Evolutionary conservation across 2,797 vertebrate species (phyloP).

Genomic region (Anguilla megastoma): DNA sequence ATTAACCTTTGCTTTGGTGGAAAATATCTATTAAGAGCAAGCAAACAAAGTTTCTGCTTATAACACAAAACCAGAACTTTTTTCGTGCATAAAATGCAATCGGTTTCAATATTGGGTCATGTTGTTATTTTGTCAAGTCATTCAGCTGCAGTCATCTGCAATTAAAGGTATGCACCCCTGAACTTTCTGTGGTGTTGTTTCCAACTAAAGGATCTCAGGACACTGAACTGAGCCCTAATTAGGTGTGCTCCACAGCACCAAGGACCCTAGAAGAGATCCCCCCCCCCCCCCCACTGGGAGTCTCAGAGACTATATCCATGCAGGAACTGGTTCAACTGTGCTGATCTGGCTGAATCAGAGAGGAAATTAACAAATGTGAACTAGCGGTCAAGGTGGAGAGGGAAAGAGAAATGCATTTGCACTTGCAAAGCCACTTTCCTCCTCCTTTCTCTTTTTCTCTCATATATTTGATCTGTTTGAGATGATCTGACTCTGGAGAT

Average conservation of each 20-base stretch:
- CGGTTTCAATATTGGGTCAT: too few species aligned
- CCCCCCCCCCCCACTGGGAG: neutral
- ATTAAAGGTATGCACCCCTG: neutral
- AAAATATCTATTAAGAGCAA: neutral
- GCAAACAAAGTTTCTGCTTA: neutral
- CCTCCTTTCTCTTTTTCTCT: neutral
- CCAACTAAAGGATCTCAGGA: neutral
- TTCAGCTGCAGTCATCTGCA: neutral
- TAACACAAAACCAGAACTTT: neutral
- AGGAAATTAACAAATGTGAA: slow-evolving; percentile 2
- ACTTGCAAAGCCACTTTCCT: neutral
- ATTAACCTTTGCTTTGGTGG: neutral
- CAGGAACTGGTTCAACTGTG: too few species aligned
- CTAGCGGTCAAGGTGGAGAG: neutral
- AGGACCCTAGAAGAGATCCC: neutral
- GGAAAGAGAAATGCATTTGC: slow-evolving; percentile 17
- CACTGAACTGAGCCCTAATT: neutral
- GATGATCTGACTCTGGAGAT: slow-evolving; percentile 26
- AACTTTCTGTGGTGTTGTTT: neutral
- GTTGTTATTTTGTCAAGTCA: neutral
- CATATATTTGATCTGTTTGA: slow-evolving; percentile 25
- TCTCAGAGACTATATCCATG: neutral
- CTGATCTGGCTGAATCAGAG: neutral
- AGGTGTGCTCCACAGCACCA: neutral
- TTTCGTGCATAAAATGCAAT: neutral